Evolutionary conservation across 2,888 invertebrate genomes (phyloP), one percentile per base, ranked within the genome.

Genomic region (Eumerus sabulonum): DNA sequence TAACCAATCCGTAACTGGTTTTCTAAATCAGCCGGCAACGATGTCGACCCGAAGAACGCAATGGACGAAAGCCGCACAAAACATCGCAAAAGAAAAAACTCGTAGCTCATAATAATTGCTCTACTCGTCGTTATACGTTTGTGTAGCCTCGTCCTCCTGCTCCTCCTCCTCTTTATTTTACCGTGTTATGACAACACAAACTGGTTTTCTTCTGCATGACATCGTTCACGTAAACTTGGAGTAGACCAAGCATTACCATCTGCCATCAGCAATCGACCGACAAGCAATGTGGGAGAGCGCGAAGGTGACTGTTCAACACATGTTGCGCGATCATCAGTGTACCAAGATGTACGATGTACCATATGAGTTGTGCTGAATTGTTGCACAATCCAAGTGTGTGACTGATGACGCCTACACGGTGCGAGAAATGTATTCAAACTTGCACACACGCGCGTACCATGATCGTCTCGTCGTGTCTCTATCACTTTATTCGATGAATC

Each of bases 121-220:
- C 51, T 51, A 27, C 7, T 27, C 27, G 27, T 27, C 27, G 27
- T 27, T 27, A 7, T 7, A 27, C 27, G 2, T 27, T 27, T 2
- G 27, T 27, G 27, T 7, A 4, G 27, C 27, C 7, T 27, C 27
- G 7, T 7, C 27, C 3, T 27, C 27, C 7, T 27, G 2, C 2
- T 27, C 27, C 3, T 27, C 3, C n/a, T 36, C 11, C 11, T 56
- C 18, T n/a, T 18, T 36, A 13, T 48, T 48, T 16, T 48, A 38
- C n/a, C 19, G 38, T 45, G 50, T 62, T 62, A 57, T 77, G 76
- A 77, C 76, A 67, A 12, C 62, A 57, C 12, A 77, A 76, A 72
- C 76, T 72, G 72, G 76, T 77, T 77, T 59, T 66, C 71, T 56
- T 66, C 50, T 36, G 66, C 66, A 71, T 66, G 60, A 56, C 70